Conservation (phyloP, 2,888 invertebrate species). For the Calliopum simillimum region DNA sequence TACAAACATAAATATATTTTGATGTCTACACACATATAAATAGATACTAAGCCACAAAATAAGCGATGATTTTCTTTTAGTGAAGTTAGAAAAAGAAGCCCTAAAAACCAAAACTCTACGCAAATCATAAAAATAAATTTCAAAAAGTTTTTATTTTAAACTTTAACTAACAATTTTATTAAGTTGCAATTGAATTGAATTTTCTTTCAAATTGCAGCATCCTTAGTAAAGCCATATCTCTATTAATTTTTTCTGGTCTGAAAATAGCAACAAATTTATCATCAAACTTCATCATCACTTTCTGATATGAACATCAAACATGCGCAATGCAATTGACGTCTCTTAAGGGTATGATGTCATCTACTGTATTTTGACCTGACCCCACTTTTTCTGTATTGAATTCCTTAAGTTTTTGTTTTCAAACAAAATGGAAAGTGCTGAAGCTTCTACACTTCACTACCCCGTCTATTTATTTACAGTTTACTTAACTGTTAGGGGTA, state of each 20-base stretch:
- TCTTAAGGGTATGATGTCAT: conserved; percentile 57
- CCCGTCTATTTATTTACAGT: no score
- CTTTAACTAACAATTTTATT: neutral
- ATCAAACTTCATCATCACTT: neutral
- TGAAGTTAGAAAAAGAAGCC: no score
- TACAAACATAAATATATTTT: neutral
- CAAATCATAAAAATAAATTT: no score
- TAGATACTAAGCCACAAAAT: no score
- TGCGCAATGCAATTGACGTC: conserved; percentile 49
- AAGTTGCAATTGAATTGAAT: neutral
- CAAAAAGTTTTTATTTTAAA: neutral
- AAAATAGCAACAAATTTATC: neutral
- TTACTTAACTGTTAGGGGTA: no score
- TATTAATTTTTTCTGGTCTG: neutral
- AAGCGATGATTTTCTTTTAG: no score
- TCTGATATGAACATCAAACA: conserved; percentile 39
- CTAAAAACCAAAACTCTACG: neutral
- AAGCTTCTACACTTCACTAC: no score
- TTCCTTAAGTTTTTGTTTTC: conserved; percentile 5
- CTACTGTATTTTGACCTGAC: conserved; percentile 37
- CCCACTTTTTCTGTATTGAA: conserved; percentile 28
- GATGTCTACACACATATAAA: no score
- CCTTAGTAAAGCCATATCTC: neutral
- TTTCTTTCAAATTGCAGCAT: neutral
- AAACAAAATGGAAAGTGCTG: conserved; percentile 29